Percentiles rank a stretch among this genome's conserved stretches.
These are phyloP conservation scores for Amaurobius ferox DNA, from an alignment of 2,888 invertebrate genomes.

Conservation along the genomic window DNA sequence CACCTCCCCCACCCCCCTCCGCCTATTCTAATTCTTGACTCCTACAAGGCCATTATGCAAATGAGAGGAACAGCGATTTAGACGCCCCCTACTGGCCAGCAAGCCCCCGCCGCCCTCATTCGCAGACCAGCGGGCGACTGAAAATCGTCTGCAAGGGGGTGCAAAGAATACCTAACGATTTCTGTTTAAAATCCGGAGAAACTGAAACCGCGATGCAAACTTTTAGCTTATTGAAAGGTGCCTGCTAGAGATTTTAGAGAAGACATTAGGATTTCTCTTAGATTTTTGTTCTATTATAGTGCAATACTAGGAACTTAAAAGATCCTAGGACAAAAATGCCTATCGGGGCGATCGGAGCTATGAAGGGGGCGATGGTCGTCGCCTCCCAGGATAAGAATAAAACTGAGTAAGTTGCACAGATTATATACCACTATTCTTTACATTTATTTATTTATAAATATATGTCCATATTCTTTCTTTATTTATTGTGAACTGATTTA, in stretches of 20 bases:
- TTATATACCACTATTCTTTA: no score
- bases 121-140: conserved; percentile 23
- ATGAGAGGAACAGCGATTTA: conserved; percentile 42
- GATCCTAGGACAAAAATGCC: conserved; percentile 28
- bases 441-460: no score
- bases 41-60: conserved; percentile 61
- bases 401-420: conserved; percentile 44
- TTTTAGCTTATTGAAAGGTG: not conserved
- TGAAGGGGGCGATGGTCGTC: conserved; percentile 67
- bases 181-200: not conserved
- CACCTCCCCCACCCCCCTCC: not conserved
- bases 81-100: conserved; percentile 52
- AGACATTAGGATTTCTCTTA: conserved; percentile 4
- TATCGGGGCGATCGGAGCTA: conserved; percentile 61
- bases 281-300: not conserved
- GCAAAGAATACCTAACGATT: conserved; percentile 13
- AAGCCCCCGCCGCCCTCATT: conserved; percentile 21
- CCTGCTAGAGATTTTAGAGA: not conserved
- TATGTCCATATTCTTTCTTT: no score
- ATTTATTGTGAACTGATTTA: no score
- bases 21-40: conserved; percentile 16
- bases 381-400: conserved; percentile 55
- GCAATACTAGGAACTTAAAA: not conserved
- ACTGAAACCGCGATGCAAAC: not conserved
- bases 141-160: conserved; percentile 43